These are phyloP conservation scores for Drosophila multiciliata DNA, from an alignment of 2,888 invertebrate species.

Conservation along the genomic window DNA sequence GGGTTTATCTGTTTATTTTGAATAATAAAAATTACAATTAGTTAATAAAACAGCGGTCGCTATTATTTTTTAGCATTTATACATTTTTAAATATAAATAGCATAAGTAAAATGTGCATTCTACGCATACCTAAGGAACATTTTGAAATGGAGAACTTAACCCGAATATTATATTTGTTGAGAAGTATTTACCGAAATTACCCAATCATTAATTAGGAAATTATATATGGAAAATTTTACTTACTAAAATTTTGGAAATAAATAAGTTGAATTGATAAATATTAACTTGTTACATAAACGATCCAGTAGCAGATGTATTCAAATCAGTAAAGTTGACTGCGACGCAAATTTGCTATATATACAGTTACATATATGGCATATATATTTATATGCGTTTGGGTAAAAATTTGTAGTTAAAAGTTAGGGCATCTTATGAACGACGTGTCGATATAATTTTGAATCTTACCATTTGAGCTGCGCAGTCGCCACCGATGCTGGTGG, in stretches of 20 bases:
- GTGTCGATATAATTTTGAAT: neutral
- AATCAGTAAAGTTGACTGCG: too few relatives aligned
- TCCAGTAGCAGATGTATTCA: neutral
- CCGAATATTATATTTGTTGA: neutral
- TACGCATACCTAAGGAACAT: neutral
- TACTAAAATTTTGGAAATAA: neutral
- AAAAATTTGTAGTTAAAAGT: neutral
- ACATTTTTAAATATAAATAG: neutral
- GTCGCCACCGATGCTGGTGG: constrained; percentile 33
- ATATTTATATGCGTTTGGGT: neutral
- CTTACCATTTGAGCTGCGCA: constrained; percentile 49
- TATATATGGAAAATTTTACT: neutral
- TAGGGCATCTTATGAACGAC: constrained; percentile 38
- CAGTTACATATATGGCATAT: too few relatives aligned
- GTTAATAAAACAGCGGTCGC: neutral
- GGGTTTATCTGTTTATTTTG: neutral
- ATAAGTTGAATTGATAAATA: neutral
- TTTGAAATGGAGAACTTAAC: neutral
- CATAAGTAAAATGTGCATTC: neutral
- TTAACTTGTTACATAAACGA: neutral
- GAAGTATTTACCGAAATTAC: neutral
- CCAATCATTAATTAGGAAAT: neutral
- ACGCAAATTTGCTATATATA: neutral
- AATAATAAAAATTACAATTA: neutral
- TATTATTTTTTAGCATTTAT: neutral